Evolutionary conservation across 1,140 invertebrate species (phyloP).

Genomic region (Limonius californicus): DNA sequence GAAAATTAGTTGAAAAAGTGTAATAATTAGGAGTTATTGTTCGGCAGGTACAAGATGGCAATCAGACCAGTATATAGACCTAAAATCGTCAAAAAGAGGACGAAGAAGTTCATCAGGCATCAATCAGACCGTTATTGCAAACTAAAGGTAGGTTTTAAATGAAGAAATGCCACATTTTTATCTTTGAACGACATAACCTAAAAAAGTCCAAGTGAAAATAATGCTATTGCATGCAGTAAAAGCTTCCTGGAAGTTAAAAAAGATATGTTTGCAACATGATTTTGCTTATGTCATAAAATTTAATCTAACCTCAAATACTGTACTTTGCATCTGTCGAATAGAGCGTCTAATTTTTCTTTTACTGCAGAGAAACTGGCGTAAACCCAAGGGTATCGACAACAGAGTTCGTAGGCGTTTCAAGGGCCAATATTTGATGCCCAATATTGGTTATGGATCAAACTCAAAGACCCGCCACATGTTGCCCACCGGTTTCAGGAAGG

Average conservation of each 20-base stretch:
- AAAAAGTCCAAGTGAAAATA: too few species aligned
- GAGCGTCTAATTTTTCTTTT: too few species aligned
- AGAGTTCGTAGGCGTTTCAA: slow-evolving; percentile 97
- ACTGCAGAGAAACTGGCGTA: slow-evolving; percentile 83
- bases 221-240: too few species aligned
- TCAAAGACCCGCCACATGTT: slow-evolving; percentile 94
- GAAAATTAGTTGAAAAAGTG: not conserved
- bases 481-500: slow-evolving; percentile 96
- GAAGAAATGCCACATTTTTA: too few species aligned
- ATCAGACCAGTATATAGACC: slow-evolving; percentile 84
- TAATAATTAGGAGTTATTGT: not conserved
- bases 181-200: too few species aligned
- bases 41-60: slow-evolving; percentile 54
- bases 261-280: too few species aligned
- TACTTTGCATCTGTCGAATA: too few species aligned
- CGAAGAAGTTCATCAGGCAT: slow-evolving; percentile 94
- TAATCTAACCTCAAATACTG: not conserved
- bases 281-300: not conserved
- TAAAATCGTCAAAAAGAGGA: slow-evolving; percentile 92
- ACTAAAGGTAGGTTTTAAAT: slow-evolving; percentile 86
- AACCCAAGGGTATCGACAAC: slow-evolving; percentile 98
- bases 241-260: too few species aligned
- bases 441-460: slow-evolving; percentile 97
- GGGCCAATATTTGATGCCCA: slow-evolving; percentile 98
- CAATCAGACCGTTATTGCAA: slow-evolving; percentile 96